A percentile compares a stretch with the other conserved stretches of the same genome.
phyloP scores from a whole-genome alignment of 1,140 invertebrate genomes.

The Sweltsa coloradensis region DNA sequence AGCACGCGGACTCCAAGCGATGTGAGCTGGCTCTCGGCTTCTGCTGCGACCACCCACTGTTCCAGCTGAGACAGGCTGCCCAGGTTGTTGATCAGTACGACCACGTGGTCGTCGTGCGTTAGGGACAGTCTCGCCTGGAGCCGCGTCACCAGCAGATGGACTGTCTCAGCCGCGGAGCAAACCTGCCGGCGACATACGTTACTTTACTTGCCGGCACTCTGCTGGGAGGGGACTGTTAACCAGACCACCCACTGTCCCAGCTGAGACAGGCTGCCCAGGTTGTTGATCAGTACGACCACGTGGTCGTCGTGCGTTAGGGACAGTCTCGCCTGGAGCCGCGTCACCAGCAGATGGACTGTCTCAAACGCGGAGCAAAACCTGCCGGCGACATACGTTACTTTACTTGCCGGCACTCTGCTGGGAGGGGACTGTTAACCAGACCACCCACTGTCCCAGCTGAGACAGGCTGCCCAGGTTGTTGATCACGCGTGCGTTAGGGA shows the following conservation, averaged over 20 bases:
- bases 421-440: too few relatives aligned
- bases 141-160: constrained; percentile 33
- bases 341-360: constrained; percentile 33
- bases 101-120: constrained; percentile 39
- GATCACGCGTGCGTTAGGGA: too few relatives aligned
- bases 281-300: constrained; percentile 62
- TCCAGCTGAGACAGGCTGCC: constrained; percentile 66
- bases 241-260: constrained; percentile 70
- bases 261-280: constrained; percentile 63
- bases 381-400: too few relatives aligned
- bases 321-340: constrained; percentile 37
- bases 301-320: constrained; percentile 36
- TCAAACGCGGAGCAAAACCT: constrained; percentile 28
- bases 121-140: constrained; percentile 39
- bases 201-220: too few relatives aligned
- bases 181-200: too few relatives aligned
- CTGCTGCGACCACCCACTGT: constrained; percentile 57
- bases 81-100: constrained; percentile 66
- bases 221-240: too few relatives aligned
- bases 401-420: too few relatives aligned
- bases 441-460: constrained; percentile 63
- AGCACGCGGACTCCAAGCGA: constrained; percentile 39
- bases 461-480: constrained; percentile 73
- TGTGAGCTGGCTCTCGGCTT: constrained; percentile 46
- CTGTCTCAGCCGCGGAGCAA: constrained; percentile 31